Conservation (phyloP, 2,888 invertebrate genomes). For the Acrobasis repandana region DNA sequence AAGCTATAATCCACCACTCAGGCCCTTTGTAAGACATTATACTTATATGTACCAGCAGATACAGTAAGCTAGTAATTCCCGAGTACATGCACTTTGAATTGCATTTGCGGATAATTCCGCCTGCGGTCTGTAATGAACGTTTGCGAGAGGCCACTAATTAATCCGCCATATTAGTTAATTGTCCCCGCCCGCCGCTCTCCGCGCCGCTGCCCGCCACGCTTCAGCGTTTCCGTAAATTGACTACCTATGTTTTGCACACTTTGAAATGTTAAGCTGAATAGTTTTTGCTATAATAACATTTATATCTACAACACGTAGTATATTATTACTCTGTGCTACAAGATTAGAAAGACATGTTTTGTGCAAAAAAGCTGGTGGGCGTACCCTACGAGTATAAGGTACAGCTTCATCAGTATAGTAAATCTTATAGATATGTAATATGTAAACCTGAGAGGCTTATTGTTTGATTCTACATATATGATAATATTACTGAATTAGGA, state of each 20-base stretch:
- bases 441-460: too few species aligned
- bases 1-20: too few species aligned
- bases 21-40: too few species aligned
- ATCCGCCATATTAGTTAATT: slow-evolving; percentile 71
- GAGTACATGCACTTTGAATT: slow-evolving; percentile 10
- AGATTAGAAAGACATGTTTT: background rate
- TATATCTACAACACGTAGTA: background rate
- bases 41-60: too few species aligned
- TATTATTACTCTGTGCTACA: too few species aligned
- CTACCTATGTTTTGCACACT: slow-evolving; percentile 29
- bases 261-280: slow-evolving; percentile 15
- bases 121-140: slow-evolving; percentile 38
- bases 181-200: slow-evolving; percentile 43
- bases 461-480: too few species aligned
- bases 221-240: slow-evolving; percentile 41
- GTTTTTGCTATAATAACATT: background rate
- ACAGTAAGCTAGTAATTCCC: too few species aligned
- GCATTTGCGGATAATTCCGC: slow-evolving; percentile 27
- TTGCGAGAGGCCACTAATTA: slow-evolving; percentile 55
- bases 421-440: too few species aligned
- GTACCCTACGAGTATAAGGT: too few species aligned
- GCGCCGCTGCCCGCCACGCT: slow-evolving; percentile 36
- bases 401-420: too few species aligned
- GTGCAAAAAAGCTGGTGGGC: background rate
- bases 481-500: too few species aligned